Evolutionary conservation across 2,888 invertebrate species (phyloP), one percentile per base, ranked within the genome.

Genomic region (Callimorpha dominula): DNA sequence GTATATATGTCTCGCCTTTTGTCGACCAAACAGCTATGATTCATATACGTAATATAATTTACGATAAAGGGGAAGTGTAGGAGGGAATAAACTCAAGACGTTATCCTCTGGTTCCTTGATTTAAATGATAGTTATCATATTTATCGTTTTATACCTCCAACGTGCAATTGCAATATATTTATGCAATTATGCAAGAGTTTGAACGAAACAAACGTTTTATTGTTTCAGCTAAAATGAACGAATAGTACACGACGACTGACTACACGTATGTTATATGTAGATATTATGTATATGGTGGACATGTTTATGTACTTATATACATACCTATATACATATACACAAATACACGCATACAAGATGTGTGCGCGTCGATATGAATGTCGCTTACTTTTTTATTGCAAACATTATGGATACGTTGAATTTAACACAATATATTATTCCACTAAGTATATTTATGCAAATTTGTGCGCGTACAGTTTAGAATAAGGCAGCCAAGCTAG

Each of bases 401-500:
- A 77, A 57, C 40, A 15, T 73, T 79, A 77, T 60, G 69, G 67
- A 71, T 75, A 82, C 70, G 78, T 74, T 76, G 69, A 73, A 67
- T 70, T 70, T 71, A 60, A 63, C 63, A 72, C 73, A 73, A 74
- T 60, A 20, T n/a, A 70, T 72, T 70, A 70, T 63, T 71, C 60
- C 64, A 76, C 11, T 6, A n/a, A n/a, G n/a, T n/a, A 60, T 31
- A 31, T 57, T 63, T 64, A 78, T 67, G 72, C 52, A 49, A 72
- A 40, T 63, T 78, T 72, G 62, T 63, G 63, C 76, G 76, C 73
- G 81, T 79, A 82, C 70, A 78, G 73, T 81, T 81, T 84, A 85
- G 80, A 85, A 86, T 85, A 88, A 87, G 87, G 89, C 90, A 90
- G 88, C 89, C 89, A 90, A 91, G 91, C 91, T 88, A 91, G 92